Evolutionary conservation across 2,797 vertebrate species (phyloP).

Genomic region (Phoeniculus purpureus): DNA sequence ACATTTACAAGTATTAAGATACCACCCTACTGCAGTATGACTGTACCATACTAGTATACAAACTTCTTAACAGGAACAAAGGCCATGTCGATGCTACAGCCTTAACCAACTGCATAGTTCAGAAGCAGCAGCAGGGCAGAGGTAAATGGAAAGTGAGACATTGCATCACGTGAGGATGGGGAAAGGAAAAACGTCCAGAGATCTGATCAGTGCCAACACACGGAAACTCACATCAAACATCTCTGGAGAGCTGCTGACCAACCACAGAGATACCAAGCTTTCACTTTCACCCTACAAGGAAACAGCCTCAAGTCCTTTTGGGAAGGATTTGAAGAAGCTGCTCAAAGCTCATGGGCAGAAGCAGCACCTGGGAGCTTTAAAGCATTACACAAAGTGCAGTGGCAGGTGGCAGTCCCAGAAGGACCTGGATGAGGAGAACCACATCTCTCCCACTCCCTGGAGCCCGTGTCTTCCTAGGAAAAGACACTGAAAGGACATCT

Average conservation of each 20-base stretch:
- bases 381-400: rapidly evolving
- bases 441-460: rapidly evolving
- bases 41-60: rapidly evolving
- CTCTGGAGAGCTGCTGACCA: background rate
- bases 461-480: background rate
- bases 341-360: background rate
- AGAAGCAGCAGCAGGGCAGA: background rate
- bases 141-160: background rate
- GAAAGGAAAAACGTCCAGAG: background rate
- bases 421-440: rapidly evolving
- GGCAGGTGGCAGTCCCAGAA: rapidly evolving
- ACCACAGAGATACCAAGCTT: rapidly evolving
- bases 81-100: background rate
- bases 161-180: rapidly evolving
- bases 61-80: rapidly evolving
- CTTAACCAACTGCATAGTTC: background rate
- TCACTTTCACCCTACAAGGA: rapidly evolving
- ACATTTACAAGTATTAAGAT: rapidly evolving
- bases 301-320: background rate
- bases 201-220: rapidly evolving
- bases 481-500: background rate
- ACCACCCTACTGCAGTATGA: rapidly evolving
- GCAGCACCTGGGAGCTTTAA: background rate
- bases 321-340: background rate
- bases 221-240: rapidly evolving